Evolutionary conservation across 2,797 vertebrate genomes (phyloP).

Genomic region (Eospalax fontanierii): DNA sequence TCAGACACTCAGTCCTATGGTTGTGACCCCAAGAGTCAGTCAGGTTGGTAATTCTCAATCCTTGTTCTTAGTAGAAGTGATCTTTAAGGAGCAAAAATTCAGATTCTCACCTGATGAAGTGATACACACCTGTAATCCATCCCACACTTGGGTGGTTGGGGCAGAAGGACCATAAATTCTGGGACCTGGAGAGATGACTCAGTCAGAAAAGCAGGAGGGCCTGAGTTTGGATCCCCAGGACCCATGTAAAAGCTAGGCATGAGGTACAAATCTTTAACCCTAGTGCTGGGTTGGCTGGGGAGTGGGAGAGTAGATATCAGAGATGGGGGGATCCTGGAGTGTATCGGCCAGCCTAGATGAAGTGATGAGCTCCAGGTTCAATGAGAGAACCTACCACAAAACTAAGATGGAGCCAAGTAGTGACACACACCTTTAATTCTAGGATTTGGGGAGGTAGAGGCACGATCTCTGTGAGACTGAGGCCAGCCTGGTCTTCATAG

Average conservation of each 20-base stretch:
- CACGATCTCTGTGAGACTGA: too few species aligned
- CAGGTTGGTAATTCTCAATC: neutral
- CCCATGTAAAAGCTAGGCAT: neutral
- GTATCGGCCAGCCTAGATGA: neutral
- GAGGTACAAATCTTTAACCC: neutral
- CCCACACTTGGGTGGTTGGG: too few species aligned
- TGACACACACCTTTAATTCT: too few species aligned
- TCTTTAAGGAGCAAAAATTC: neutral
- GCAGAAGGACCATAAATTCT: neutral
- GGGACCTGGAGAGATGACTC: neutral
- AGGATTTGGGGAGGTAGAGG: too few species aligned
- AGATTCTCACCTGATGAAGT: neutral
- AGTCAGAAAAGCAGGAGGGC: neutral
- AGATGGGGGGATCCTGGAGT: neutral
- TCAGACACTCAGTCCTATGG: neutral
- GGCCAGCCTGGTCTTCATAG: too few species aligned
- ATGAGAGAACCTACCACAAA: neutral
- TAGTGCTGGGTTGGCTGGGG: neutral
- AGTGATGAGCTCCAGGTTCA: neutral
- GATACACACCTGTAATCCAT: neutral
- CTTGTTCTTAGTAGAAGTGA: conserved; percentile 11
- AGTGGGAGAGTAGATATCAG: neutral
- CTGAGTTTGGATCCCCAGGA: neutral
- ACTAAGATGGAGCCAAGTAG: neutral
- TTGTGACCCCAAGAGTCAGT: neutral